A percentile compares a stretch with the other conserved stretches of the same genome.
Evolutionary conservation across 2,888 invertebrate species (phyloP).

Genomic region (Automeris io): DNA sequence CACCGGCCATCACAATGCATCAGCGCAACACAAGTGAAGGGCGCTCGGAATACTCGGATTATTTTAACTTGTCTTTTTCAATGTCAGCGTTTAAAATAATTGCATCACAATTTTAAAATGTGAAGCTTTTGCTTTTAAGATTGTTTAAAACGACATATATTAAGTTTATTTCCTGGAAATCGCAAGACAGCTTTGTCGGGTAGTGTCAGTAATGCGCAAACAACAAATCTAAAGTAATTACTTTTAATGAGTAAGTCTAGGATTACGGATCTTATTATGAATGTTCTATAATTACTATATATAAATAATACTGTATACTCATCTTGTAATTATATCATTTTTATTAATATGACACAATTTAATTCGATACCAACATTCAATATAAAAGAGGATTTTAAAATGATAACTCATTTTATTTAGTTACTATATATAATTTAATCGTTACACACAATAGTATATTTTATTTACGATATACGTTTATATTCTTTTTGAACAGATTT

Average conservation of each 20-base stretch:
- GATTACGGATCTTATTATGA: neutral
- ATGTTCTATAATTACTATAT: too few species aligned
- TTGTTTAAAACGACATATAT: conserved; percentile 60
- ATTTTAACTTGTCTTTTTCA: conserved; percentile 76
- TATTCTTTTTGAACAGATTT: too few species aligned
- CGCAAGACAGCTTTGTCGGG: conserved; percentile 51
- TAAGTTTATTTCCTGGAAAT: conserved; percentile 72
- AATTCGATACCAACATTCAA: too few species aligned
- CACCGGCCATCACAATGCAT: conserved; percentile 72
- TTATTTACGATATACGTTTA: too few species aligned
- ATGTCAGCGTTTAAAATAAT: conserved; percentile 77
- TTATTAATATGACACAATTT: too few species aligned
- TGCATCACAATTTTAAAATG: conserved; percentile 76
- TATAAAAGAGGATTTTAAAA: too few species aligned
- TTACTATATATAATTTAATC: too few species aligned
- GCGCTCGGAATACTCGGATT: conserved; percentile 72
- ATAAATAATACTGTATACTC: too few species aligned
- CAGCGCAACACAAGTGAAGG: conserved; percentile 68
- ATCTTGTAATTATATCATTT: too few species aligned
- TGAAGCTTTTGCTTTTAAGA: conserved; percentile 70
- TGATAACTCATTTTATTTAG: too few species aligned
- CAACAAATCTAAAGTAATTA: conserved; percentile 9
- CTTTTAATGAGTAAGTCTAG: conserved; percentile 3
- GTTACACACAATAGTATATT: too few species aligned
- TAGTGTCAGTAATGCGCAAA: conserved; percentile 16